Conservation (phyloP, 2,797 vertebrate genomes). For the Coluber constrictor region DNA sequence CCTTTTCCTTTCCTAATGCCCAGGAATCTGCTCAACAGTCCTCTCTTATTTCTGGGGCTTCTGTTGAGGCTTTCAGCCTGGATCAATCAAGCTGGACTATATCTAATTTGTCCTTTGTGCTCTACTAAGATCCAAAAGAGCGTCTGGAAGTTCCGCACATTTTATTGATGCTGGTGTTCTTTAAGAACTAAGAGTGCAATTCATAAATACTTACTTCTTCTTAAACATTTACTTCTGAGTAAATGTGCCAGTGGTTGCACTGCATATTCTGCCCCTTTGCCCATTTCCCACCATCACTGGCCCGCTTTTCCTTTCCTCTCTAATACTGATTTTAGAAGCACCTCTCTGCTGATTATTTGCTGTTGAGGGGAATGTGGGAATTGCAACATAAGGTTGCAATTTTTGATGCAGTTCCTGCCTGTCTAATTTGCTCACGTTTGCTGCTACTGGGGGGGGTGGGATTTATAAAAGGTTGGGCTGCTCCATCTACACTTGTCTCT, state of each 20-base stretch:
- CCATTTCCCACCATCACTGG: not conserved
- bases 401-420: not conserved
- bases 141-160: not conserved
- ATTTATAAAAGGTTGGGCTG: not conserved
- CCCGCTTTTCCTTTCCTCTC: not conserved
- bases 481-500: not conserved
- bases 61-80: not conserved
- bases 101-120: not conserved
- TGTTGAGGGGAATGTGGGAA: not conserved
- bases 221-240: not conserved
- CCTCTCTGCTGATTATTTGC: not conserved
- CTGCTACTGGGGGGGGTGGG: not conserved
- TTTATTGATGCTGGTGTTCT: not conserved
- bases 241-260: not conserved
- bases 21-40: not conserved
- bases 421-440: not conserved
- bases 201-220: not conserved
- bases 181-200: not conserved
- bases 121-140: not conserved
- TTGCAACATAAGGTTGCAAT: not conserved
- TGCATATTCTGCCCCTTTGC: not conserved
- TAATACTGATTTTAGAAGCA: not conserved
- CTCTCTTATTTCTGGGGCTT: not conserved
- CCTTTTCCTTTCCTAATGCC: not conserved
- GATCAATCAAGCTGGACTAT: not conserved